Base-by-base conservation (phyloP, 2,888 invertebrate genomes). In the Drosophila hamatofila region DNA sequence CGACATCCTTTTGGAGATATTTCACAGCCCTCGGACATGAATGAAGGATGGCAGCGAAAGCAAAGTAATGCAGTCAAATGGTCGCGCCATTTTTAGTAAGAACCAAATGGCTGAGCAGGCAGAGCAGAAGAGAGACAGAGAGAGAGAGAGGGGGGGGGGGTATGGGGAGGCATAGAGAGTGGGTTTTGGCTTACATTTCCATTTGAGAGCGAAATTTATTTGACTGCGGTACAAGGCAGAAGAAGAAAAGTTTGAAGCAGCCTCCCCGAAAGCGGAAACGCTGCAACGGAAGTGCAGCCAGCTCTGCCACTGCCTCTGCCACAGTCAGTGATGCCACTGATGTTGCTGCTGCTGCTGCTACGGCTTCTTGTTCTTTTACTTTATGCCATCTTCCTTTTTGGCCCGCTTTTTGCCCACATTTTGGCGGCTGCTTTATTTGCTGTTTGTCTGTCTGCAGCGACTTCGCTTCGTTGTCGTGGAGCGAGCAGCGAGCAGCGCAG, bases 201-300 rank as follows among this genome's bases (percentile, higher is more conserved):
- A 84, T 84, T 81, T 84, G 75, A 84, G 81, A 72, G 81, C 85
- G 85, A 85, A 84, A 82, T 82, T 82, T 82, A 82, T 82, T 85
- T 84, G 81, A 84, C 85, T 85, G 85, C 82, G 79, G 67, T 84
- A 81, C 75, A 81, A 75, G 79, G 75, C 75, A 84, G 75, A 78
- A 83, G 78, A 71, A 83, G 78, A 78, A 83, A 71, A 72, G 79
- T 84, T 81, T 81, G 78, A 81, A 84, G 81, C 79, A 78, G 81
- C 75, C 66, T 63, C 68, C 75, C 60, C 42, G 42, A 62, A 67
- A 84, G 42, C 81, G 81, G 81, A 81, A 81, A 75, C 81, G 78
- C 80, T 77, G 78, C 81, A 77, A 66, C 78, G 83, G 83, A 81
- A 81, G 81, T 83, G 84, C 81, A 81, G 78, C 62, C 70, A 81